Base-by-base conservation (phyloP, 2,113 vertebrate species). In the Calidris pygmaea region DNA sequence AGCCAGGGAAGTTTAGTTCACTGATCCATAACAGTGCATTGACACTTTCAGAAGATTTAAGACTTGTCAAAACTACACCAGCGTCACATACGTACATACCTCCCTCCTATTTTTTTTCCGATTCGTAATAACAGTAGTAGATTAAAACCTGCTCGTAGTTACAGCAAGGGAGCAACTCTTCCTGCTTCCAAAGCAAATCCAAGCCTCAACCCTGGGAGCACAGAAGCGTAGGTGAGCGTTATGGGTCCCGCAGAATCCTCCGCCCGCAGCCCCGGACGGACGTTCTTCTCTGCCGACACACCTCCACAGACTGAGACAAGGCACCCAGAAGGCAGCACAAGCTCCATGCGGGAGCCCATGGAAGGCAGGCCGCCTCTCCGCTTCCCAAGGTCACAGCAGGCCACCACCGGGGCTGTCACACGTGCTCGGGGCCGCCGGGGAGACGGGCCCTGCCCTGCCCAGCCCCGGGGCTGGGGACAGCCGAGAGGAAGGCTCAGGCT, bases 221-320 rank as follows among this genome's bases (percentile, higher is more conserved):
- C 39, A 47, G 68, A 58, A 32, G 34, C 35, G 1, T 6, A 2
- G 4, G 4, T 66, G 4, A 55, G 55, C 0, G 2, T 10, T 48
- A 60, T 20, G 48, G 35, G 66, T 76, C 62, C 79, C 2, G 1
- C 22, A 2, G 18, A 29, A 55, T 2, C 55, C 65, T 45, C 15
- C 27, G 4, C 34, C 20, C 19, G 3, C 35, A 12, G 70, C 18
- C 56, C 60, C 55, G 21, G 37, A 6, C 55, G 21, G 37, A 6
- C 4, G 24, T 18, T 8, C 3, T 2, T 37, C 84, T 7, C 35
- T 3, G 65, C 85, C 1, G 37, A 20, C 7, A n/a, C 37, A 0
- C 20, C 75, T 10, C 10, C 72, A 1, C 13, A 27, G 26, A 3
- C n/a, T 0, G 15, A 10, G 20, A 0, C 10, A 30, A 22, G 8